A percentile compares a stretch with the other conserved stretches of the same genome.
Evolutionary conservation across 1,140 invertebrate species (phyloP).

Genomic region (Vanessa atalanta): DNA sequence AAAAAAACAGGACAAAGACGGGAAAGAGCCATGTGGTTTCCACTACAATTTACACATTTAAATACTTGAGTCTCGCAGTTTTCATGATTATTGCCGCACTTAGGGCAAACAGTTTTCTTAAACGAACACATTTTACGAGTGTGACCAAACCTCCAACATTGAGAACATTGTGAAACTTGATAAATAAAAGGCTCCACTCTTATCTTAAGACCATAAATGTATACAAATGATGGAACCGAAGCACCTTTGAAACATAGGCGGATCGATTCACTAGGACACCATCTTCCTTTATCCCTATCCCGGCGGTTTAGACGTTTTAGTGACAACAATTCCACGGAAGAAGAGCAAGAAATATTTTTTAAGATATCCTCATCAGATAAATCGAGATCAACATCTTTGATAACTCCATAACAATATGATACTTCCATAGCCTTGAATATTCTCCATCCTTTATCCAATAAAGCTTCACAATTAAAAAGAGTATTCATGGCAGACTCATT

Average conservation of each 20-base stretch:
- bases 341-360: not conserved
- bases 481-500: not conserved
- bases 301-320: not conserved
- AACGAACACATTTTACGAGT: no score
- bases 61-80: no score
- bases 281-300: conserved; percentile 1
- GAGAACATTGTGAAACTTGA: conserved; percentile 1
- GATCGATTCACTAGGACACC: conserved; percentile 1
- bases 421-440: no score
- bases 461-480: conserved; percentile 1
- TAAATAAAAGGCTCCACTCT: conserved; percentile 1
- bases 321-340: not conserved
- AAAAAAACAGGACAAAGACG: conserved; percentile 1
- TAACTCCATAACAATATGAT: no score
- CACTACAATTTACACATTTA: no score
- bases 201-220: not conserved
- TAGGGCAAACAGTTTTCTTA: no score
- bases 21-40: no score
- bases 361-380: no score
- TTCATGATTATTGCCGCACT: no score
- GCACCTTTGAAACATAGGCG: not conserved
- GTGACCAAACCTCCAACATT: no score
- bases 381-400: no score
- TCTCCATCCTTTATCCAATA: no score
- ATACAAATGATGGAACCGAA: not conserved